These are phyloP conservation scores for Cryptus armator DNA, from an alignment of 2,888 invertebrate species.

Conservation along the genomic window DNA sequence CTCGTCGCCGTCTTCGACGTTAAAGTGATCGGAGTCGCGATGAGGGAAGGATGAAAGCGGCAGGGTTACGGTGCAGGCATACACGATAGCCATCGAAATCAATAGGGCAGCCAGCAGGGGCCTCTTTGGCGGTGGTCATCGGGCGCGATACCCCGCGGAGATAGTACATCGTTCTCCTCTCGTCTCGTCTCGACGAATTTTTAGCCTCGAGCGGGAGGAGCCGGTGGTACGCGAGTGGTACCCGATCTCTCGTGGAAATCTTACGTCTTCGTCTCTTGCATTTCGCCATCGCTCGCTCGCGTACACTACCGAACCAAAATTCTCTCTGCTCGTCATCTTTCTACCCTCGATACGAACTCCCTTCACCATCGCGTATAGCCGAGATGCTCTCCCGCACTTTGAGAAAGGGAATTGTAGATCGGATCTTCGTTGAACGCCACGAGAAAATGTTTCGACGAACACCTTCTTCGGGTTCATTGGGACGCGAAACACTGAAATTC, in stretches of 20 bases:
- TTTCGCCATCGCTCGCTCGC: constrained; percentile 53
- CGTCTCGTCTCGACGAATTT: constrained; percentile 53
- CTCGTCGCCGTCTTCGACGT: constrained; percentile 7
- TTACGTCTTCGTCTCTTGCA: constrained; percentile 58
- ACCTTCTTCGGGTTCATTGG: constrained; percentile 50
- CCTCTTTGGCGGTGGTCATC: constrained; percentile 72
- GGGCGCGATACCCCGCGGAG: constrained; percentile 66
- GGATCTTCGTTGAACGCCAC: constrained; percentile 50
- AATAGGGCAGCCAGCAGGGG: constrained; percentile 61
- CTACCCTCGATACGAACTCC: not conserved
- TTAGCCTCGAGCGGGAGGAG: constrained; percentile 64
- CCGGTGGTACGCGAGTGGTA: constrained; percentile 50
- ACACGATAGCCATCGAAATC: constrained; percentile 70
- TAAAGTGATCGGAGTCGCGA: constrained; percentile 46
- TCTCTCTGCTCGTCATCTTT: constrained; percentile 53
- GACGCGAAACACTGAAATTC: constrained; percentile 40
- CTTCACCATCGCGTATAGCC: not conserved
- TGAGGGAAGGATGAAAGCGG: constrained; percentile 39
- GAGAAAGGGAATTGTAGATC: constrained; percentile 41
- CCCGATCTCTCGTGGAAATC: constrained; percentile 70
- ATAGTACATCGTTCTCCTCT: constrained; percentile 57
- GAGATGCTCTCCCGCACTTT: constrained; percentile 6
- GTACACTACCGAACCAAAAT: constrained; percentile 40
- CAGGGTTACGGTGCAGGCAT: constrained; percentile 46
- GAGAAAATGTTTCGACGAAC: constrained; percentile 45